Conservation (phyloP, 2,797 vertebrate species). For the Xiphophorus birchmanni region DNA sequence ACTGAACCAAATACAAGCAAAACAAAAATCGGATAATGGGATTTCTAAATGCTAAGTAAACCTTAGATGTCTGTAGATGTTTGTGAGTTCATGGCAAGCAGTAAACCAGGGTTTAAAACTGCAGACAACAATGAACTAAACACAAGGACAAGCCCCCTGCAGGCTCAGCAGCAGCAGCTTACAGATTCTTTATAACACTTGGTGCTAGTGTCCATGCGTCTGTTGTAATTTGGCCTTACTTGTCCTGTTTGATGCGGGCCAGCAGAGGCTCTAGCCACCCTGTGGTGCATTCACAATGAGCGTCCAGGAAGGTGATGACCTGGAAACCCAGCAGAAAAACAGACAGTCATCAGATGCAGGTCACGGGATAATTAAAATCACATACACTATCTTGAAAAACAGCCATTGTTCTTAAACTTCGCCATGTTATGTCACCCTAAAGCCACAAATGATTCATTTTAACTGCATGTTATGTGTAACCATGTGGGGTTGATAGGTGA, state of each 20-base stretch:
- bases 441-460: neutral
- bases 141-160: constrained; percentile 57
- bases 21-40: constrained; percentile 1
- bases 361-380: constrained; percentile 1
- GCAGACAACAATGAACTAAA: constrained; percentile 65
- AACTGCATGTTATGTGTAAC: neutral
- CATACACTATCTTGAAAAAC: neutral
- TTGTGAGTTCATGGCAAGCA: constrained; percentile 27
- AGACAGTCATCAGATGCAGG: constrained; percentile 25
- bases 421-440: neutral
- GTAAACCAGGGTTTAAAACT: constrained; percentile 49
- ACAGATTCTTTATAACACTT: constrained; percentile 35
- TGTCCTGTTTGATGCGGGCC: constrained; percentile 94
- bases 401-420: neutral
- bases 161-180: constrained; percentile 57
- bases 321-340: constrained; percentile 49
- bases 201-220: constrained; percentile 13
- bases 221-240: constrained; percentile 77
- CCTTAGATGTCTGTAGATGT: neutral
- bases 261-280: constrained; percentile 98
- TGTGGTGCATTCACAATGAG: constrained; percentile 97
- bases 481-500: neutral
- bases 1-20: neutral
- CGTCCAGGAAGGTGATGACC: constrained; percentile 98
- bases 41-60: neutral